Percentiles rank a stretch among this genome's conserved stretches.
Evolutionary conservation across 53 echinoderm and acorn worm genomes (phyloP).

Genomic region (Luidia sarsii): DNA sequence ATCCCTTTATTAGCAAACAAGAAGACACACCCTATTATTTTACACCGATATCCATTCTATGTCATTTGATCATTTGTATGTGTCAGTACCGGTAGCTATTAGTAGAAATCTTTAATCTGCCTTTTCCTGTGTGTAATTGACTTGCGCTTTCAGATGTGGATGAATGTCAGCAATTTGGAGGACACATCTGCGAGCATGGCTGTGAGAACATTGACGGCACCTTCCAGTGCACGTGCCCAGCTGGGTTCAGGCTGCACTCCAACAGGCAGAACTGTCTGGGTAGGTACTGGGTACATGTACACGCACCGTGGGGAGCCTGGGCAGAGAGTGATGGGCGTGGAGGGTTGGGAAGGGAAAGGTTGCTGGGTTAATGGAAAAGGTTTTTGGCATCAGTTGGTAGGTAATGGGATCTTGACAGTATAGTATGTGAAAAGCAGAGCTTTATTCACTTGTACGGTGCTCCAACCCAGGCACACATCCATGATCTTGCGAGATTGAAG

Average conservation of each 20-base stretch:
- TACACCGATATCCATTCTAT: neutral
- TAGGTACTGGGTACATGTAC: conserved; percentile 15
- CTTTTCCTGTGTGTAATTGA: too few species aligned
- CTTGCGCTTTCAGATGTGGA: conserved; percentile 77
- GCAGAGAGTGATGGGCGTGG: neutral
- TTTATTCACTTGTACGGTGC: too few species aligned
- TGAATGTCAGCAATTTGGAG: conserved; percentile 75
- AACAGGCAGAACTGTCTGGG: conserved; percentile 85
- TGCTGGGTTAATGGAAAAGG: neutral
- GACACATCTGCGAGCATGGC: conserved; percentile 76
- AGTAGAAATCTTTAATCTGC: neutral
- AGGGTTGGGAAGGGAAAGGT: neutral
- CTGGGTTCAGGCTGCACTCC: conserved; percentile 81
- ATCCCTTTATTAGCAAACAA: too few species aligned
- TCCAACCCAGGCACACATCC: too few species aligned
- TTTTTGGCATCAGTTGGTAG: too few species aligned
- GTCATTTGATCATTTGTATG: too few species aligned
- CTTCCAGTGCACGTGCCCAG: conserved; percentile 77
- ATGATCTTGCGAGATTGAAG: too few species aligned
- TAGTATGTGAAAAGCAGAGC: too few species aligned
- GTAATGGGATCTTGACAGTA: too few species aligned
- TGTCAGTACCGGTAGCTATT: neutral
- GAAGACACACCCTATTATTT: too few species aligned
- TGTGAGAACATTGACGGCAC: conserved; percentile 84
- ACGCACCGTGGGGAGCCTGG: neutral